These are phyloP conservation scores for Hecatera dysodea DNA, from an alignment of 2,888 invertebrate genomes.

Conservation along the genomic window DNA sequence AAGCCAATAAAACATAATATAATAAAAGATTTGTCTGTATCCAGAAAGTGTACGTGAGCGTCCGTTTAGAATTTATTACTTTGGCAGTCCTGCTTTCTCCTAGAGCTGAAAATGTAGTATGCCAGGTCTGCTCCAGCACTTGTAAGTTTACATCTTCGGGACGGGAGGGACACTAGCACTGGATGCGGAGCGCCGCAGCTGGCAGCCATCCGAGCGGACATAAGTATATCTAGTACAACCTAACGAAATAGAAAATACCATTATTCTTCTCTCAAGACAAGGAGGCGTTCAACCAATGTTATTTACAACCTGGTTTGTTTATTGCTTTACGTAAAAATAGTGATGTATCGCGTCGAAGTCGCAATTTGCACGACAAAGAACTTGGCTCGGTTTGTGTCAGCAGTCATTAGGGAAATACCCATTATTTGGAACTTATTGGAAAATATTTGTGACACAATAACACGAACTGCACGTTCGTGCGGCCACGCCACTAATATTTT, in stretches of 20 bases:
- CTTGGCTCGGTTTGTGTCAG: slow-evolving; percentile 54
- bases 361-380: slow-evolving; percentile 55
- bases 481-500: slow-evolving; percentile 53
- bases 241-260: slow-evolving; percentile 90
- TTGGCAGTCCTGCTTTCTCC: slow-evolving; percentile 34
- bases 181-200: slow-evolving; percentile 82
- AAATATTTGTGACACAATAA: slow-evolving; percentile 56
- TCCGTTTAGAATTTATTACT: slow-evolving; percentile 36
- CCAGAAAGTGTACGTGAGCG: slow-evolving; percentile 17
- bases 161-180: slow-evolving; percentile 77
- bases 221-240: slow-evolving; percentile 84
- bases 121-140: slow-evolving; percentile 76
- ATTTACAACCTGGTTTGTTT: slow-evolving; percentile 88
- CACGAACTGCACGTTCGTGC: slow-evolving; percentile 61
- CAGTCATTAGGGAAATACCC: slow-evolving; percentile 53
- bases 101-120: slow-evolving; percentile 42
- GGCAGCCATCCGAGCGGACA: slow-evolving; percentile 87
- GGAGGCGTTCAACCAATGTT: slow-evolving; percentile 88
- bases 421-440: slow-evolving; percentile 55
- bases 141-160: slow-evolving; percentile 79
- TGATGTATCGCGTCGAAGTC: slow-evolving; percentile 57
- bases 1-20: slow-evolving; percentile 26
- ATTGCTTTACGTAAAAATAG: slow-evolving; percentile 80
- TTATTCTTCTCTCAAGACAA: slow-evolving; percentile 88
- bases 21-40: slow-evolving; percentile 26